Evolutionary conservation across 2,113 vertebrate genomes (phyloP), one percentile per base, ranked within the genome.

Genomic region (Chaetodon auriga): DNA sequence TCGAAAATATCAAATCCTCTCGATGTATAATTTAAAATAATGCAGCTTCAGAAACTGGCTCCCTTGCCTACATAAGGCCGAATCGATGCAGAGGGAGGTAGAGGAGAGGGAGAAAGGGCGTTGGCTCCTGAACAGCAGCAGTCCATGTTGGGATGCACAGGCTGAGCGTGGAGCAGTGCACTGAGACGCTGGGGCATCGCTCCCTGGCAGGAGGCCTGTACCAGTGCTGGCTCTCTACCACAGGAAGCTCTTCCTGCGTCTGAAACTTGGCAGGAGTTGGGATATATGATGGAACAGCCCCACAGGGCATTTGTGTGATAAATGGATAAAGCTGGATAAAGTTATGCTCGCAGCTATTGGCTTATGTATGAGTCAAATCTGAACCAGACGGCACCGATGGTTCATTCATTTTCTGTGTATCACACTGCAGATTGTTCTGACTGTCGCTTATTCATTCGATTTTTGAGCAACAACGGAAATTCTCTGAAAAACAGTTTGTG

Each of bases 211-310:
- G 84, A 75, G 51, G 86, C 83, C 88, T 18, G 74, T 46, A 81
- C 86, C 83, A 82, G 74, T 1, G 63, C 49, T 89, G 84, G 86
- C 90, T 77, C 61, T 68, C 61, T 62, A 82, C 88, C 83, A 89
- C 85, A 86, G 86, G 85, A 84, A 87, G 82, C 68, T 84, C 63
- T 80, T 74, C 83, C 84, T 87, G 82, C 73, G 62, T 84, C 66
- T 58, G 63, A 77, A 89, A 81, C 75, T 89, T 92, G 91, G 92
- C 90, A 90, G 86, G 86, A 87, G 87, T 77, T 12, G 61, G 80
- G 78, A 76, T 87, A 64, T 68, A 84, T 68, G 86, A 85, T 85
- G 90, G 87, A 90, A 87, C 83, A 75, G 71, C 83, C 83, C 86
- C 81, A 43, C 74, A 35, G 87, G 92, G 83, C 75, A 65, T 74